A percentile compares a stretch with the other conserved stretches of the same genome.
Conservation (phyloP, 2,797 vertebrate genomes). For the Karalla daura region DNA sequence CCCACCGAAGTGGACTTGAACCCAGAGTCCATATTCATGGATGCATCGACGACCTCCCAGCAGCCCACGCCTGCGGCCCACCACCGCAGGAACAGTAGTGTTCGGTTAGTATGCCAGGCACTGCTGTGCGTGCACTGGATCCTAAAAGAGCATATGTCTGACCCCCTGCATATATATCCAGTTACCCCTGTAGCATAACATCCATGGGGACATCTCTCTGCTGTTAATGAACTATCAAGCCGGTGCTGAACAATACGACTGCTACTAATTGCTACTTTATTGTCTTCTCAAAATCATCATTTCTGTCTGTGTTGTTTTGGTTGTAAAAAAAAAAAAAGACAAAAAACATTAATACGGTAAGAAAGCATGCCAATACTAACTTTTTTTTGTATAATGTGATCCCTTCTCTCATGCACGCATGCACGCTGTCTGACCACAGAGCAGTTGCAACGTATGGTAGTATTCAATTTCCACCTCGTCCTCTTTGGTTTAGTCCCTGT, state of each 20-base stretch:
- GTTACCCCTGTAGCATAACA: conserved; percentile 23
- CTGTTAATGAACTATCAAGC: conserved; percentile 27
- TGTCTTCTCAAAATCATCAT: conserved; percentile 76
- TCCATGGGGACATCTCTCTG: conserved; percentile 25
- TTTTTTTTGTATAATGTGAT: conserved; percentile 70
- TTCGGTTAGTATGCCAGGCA: conserved; percentile 86
- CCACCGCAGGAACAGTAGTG: conserved; percentile 94
- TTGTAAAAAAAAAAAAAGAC: conserved; percentile 73
- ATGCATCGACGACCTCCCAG: conserved; percentile 84
- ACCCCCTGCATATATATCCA: conserved; percentile 31
- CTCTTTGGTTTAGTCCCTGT: conserved; percentile 77
- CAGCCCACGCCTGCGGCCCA: conserved; percentile 82
- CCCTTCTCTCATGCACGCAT: conserved; percentile 79
- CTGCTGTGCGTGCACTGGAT: conserved; percentile 47
- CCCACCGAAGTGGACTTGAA: conserved; percentile 98
- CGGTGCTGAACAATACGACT: conserved; percentile 53
- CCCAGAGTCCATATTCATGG: conserved; percentile 92
- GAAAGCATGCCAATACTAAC: conserved; percentile 79
- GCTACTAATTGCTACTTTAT: conserved; percentile 69
- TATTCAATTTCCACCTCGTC: conserved; percentile 75
- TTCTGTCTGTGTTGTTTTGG: conserved; percentile 73
- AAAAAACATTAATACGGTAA: conserved; percentile 80
- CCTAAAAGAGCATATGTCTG: conserved; percentile 26
- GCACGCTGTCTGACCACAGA: conserved; percentile 81
- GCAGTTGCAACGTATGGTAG: conserved; percentile 79